Base-by-base conservation (phyloP, 2,888 invertebrate species). In the Mythimna pallens region DNA sequence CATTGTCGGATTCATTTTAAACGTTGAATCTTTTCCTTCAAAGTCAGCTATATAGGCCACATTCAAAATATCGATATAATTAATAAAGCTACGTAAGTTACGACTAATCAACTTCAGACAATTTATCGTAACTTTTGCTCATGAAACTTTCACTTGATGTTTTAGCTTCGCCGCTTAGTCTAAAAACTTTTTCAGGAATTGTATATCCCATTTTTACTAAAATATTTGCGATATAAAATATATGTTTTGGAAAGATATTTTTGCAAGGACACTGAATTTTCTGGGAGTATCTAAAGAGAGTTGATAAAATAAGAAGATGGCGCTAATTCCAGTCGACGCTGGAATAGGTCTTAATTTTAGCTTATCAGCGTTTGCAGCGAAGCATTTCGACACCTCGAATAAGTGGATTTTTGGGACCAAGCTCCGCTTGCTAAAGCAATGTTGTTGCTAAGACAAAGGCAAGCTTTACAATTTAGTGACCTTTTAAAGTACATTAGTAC, bases 321-420 rank as follows among this genome's bases (percentile, higher is more conserved):
- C 62, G 64, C 52, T 87, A 84, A 87, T 85, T 84, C 69, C 61
- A 77, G 71, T 78, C 82, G 66, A 76, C 73, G 70, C 62, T 61
- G 30, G 78, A 82, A 83, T 73, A 80, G 78, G 78, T 79, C 76
- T 69, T 89, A 86, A 87, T 30, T 30, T 84, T 87, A 83, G 81
- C 88, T 89, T 89, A 89, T 89, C 88, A 74, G 22, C 64, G 83
- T 82, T 67, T 84, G 85, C 88, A 88, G 86, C 65, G 78, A 67
- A 70, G 70, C 69, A 65, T 82, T 85, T 78, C 62, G 64, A 76
- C 74, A 72, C 80, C 78, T 82, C 76, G 50, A 80, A 80, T 81
- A 82, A 80, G 70, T 78, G 68, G 65, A 75, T 72, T 80, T 82
- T 73, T 36, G 65, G 64, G 58, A 65, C 63, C 65, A 66, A 59